phyloP scores from a whole-genome alignment of 2,888 invertebrate species.

The Eristalis intricaria region DNA sequence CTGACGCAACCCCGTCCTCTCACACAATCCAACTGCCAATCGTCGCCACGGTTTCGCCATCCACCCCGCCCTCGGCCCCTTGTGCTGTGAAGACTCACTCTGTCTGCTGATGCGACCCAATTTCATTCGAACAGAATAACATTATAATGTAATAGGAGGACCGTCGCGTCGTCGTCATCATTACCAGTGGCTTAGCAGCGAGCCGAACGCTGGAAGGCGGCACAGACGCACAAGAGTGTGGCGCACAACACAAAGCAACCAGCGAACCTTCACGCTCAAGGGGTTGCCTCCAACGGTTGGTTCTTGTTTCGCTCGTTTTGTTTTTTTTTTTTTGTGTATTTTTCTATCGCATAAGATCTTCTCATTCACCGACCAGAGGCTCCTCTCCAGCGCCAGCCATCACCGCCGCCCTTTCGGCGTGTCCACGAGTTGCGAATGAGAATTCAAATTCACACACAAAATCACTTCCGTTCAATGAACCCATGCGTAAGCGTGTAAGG shows the following conservation, averaged over 20 bases:
- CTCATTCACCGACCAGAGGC: neutral
- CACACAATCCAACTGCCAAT: too few relatives aligned
- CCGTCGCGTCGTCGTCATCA: conserved; percentile 43
- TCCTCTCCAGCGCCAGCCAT: neutral
- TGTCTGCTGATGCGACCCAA: conserved; percentile 48
- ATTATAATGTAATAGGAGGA: conserved; percentile 60
- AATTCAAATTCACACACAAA: conserved; percentile 73
- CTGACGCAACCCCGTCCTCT: too few relatives aligned
- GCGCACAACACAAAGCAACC: neutral
- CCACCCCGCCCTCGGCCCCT: too few relatives aligned
- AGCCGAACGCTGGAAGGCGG: neutral
- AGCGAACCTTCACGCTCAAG: conserved; percentile 13
- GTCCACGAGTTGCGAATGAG: neutral
- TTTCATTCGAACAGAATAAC: conserved; percentile 45
- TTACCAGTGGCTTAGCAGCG: conserved; percentile 18
- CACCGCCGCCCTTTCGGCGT: neutral
- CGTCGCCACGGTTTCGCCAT: too few relatives aligned
- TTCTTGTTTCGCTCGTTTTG: neutral
- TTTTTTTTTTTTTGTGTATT: neutral
- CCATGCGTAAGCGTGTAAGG: conserved; percentile 78
- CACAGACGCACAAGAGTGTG: neutral
- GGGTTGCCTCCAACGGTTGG: neutral
- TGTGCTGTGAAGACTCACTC: conserved; percentile 1
- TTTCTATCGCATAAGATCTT: neutral
- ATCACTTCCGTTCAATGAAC: conserved; percentile 80